Base-by-base conservation (phyloP, 2,888 invertebrate genomes). In the Linnaemya vulpina region DNA sequence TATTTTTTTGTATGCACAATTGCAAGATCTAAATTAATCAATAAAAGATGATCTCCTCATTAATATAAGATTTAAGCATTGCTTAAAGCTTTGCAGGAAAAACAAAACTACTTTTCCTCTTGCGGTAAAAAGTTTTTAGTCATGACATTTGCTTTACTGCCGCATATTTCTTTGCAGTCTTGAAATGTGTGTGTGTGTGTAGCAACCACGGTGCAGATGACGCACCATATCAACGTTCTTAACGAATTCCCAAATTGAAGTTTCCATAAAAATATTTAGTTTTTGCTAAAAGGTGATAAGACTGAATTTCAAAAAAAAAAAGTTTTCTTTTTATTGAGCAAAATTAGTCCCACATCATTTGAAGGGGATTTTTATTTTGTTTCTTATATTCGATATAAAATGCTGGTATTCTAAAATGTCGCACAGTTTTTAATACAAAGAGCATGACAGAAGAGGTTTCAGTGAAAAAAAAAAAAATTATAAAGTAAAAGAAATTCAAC, bases 341-440 rank as follows among this genome's bases (percentile, higher is more conserved):
- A 55, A 22, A 55, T 55, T 25, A 25, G 3, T 25, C 13, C 25
- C 53, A 53, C 13, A 53, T 25, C 5, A 8, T 17, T 17, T 17
- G 9, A n/a, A 60, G 74, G 63, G 63, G 63, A 55, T 53, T 63
- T 63, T 65, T 63, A 25, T 30, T 13, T 30, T 55, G 7, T 51
- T 40, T 8, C 2, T 53, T 40, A 25, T 25, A 9, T 17, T 40
- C 11, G 40, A 30, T 51, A 43, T 65, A 43, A 53, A 51, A 65
- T 53, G 17, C 11, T 40, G 53, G 2, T 25, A 25, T n/a, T 63
- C 17, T 11, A 13, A 51, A 46, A 25, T 15, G 2, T 1, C 7
- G 7, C 3, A 43, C 53, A 75, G 75, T 75, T 63, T 40, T 53
- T 20, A 43, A 11, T 43, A 11, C 10, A 43, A 65, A 65, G 46